These are phyloP conservation scores for Pyrgus malvae DNA, from an alignment of 2,888 invertebrate species.

Conservation along the genomic window DNA sequence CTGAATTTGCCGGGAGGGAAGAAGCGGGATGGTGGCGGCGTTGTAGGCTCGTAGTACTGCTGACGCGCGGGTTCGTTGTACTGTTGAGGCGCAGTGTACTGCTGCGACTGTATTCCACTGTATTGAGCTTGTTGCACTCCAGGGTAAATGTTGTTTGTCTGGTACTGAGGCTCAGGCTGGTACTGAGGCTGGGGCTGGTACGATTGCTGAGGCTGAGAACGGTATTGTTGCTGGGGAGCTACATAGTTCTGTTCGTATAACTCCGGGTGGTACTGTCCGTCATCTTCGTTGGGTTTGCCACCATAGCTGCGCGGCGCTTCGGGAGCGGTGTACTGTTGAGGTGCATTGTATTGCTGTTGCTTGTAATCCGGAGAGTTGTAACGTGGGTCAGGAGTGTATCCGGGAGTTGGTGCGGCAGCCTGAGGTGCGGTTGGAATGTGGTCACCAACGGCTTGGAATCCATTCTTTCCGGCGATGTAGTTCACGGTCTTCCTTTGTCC, in stretches of 20 bases:
- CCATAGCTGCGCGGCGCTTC: constrained; percentile 71
- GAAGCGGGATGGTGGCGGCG: constrained; percentile 88
- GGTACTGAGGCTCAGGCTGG: constrained; percentile 60
- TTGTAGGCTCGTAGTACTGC: constrained; percentile 82
- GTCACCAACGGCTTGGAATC: constrained; percentile 90
- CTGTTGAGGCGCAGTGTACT: constrained; percentile 41
- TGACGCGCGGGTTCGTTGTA: constrained; percentile 53
- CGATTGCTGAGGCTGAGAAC: constrained; percentile 55
- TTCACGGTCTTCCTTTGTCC: constrained; percentile 90
- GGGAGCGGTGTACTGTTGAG: constrained; percentile 76
- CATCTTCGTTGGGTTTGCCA: constrained; percentile 73
- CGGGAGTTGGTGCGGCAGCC: constrained; percentile 79
- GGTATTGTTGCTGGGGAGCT: constrained; percentile 61
- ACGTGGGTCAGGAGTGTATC: constrained; percentile 77
- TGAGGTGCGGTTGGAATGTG: constrained; percentile 87
- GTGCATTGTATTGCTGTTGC: constrained; percentile 67
- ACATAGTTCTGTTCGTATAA: constrained; percentile 72
- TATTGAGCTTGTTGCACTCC: constrained; percentile 76
- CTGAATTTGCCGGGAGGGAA: constrained; percentile 93
- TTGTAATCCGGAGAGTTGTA: constrained; percentile 80
- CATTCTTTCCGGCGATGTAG: constrained; percentile 93
- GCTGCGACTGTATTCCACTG: constrained; percentile 60
- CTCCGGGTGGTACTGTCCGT: constrained; percentile 78
- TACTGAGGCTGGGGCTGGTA: constrained; percentile 56
- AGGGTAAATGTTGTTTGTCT: constrained; percentile 72